A percentile compares a stretch with the other conserved stretches of the same genome.
Evolutionary conservation across 35 echinoderm and acorn worm species (phyloP).

Genomic region (Ophiothrix spiculata): DNA sequence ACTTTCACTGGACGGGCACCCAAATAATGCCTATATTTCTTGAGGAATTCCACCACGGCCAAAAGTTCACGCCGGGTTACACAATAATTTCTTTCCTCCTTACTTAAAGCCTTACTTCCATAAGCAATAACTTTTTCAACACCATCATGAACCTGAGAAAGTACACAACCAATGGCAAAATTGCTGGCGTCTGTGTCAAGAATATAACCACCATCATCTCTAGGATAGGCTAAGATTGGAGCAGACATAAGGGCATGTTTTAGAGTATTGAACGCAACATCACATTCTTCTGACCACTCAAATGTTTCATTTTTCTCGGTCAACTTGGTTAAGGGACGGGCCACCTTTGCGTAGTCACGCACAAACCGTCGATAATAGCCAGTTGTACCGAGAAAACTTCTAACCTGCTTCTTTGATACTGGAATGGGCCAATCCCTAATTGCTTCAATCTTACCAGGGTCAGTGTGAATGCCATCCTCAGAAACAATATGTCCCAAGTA

Average conservation of each 20-base stretch:
- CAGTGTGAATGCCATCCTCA: slow-evolving; percentile 6
- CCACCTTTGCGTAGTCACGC: slow-evolving; percentile 20
- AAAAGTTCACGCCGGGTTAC: slow-evolving; percentile 13
- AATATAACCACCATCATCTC: slow-evolving; percentile 27
- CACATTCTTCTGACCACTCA: neutral
- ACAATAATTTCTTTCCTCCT: slow-evolving; percentile 35
- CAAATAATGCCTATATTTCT: slow-evolving; percentile 33
- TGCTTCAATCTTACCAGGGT: slow-evolving; percentile 32
- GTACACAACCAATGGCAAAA: slow-evolving; percentile 28
- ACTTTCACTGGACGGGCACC: neutral
- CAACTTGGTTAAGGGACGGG: slow-evolving; percentile 14
- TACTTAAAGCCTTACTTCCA: slow-evolving; percentile 46
- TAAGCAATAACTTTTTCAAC: slow-evolving; percentile 20
- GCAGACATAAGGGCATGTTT: slow-evolving; percentile 26
- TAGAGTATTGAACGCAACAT: slow-evolving; percentile 24
- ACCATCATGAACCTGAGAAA: slow-evolving; percentile 38
- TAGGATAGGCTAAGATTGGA: slow-evolving; percentile 40
- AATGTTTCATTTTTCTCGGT: neutral
- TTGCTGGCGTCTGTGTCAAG: slow-evolving; percentile 57
- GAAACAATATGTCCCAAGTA: slow-evolving; percentile 58
- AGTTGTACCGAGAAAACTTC: slow-evolving; percentile 36
- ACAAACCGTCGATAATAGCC: slow-evolving; percentile 50
- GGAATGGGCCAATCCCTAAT: slow-evolving; percentile 31
- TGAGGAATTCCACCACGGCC: slow-evolving; percentile 4
- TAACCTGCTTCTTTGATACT: slow-evolving; percentile 8